These are phyloP conservation scores for Drosophila bipectinata DNA, from an alignment of 1,140 invertebrate species.

Conservation along the genomic window DNA sequence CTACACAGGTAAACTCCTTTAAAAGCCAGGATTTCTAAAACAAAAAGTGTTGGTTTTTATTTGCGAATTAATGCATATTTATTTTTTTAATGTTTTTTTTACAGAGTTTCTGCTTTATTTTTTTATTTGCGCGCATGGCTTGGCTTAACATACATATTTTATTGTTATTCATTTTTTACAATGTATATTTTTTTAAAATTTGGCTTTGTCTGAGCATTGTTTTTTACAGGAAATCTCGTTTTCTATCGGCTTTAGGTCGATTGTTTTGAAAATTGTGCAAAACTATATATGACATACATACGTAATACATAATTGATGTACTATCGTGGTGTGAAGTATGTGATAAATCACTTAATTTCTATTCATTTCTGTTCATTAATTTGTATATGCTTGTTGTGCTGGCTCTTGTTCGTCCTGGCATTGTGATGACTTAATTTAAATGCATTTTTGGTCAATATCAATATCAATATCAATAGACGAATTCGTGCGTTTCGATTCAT, in stretches of 20 bases:
- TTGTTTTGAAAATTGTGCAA: slow-evolving; percentile 57
- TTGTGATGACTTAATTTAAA: slow-evolving; percentile 66
- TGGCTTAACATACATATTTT: slow-evolving; percentile 47
- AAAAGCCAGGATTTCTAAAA: slow-evolving; percentile 24
- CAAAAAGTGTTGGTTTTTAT: slow-evolving; percentile 3
- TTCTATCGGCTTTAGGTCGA: slow-evolving; percentile 28
- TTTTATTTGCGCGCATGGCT: slow-evolving; percentile 40
- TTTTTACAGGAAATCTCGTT: slow-evolving; percentile 67
- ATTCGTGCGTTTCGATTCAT: slow-evolving; percentile 25
- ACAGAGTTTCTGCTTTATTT: slow-evolving; percentile 44
- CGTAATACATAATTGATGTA: slow-evolving; percentile 12
- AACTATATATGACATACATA: slow-evolving; percentile 51
- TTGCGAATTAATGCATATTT: slow-evolving; percentile 51
- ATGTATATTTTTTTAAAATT: slow-evolving; percentile 68
- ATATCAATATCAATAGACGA: slow-evolving; percentile 52
- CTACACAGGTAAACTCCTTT: neutral
- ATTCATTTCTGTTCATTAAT: slow-evolving; percentile 42
- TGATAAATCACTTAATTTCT: slow-evolving; percentile 45
- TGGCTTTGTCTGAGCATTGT: slow-evolving; percentile 76
- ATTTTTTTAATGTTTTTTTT: slow-evolving; percentile 46
- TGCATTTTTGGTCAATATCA: slow-evolving; percentile 69
- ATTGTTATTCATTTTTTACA: slow-evolving; percentile 63
- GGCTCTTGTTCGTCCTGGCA: slow-evolving; percentile 38
- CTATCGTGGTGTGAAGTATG: slow-evolving; percentile 20
- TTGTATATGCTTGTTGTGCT: slow-evolving; percentile 32